Percentiles rank a stretch among this genome's conserved stretches.
phyloP scores from a whole-genome alignment of 92 coral and sea anemone species.

The Ricordea florida region DNA sequence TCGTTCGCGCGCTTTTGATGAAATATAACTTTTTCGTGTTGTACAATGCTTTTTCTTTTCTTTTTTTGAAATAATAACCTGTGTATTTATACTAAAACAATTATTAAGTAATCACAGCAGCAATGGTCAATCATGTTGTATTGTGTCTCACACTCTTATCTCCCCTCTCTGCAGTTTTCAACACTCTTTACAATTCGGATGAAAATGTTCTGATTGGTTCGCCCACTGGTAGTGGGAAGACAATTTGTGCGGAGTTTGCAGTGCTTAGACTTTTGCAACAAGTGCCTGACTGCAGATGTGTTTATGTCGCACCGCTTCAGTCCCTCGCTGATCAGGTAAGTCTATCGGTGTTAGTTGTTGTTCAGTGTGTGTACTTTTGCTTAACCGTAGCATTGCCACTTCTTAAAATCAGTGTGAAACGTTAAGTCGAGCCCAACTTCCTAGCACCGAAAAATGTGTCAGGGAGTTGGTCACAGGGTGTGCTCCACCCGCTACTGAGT shows the following conservation, averaged over 20 bases:
- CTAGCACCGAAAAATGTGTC: too few relatives aligned
- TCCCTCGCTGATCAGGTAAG: slow-evolving; percentile 96
- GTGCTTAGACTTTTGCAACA: slow-evolving; percentile 90
- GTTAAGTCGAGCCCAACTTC: too few relatives aligned
- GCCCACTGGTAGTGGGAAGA: slow-evolving; percentile 98
- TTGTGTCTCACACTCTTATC: background rate
- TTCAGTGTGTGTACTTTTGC: background rate
- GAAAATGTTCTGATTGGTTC: slow-evolving; percentile 98
- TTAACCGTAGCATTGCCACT: too few relatives aligned
- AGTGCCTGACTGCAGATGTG: slow-evolving; percentile 85
- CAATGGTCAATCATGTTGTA: background rate
- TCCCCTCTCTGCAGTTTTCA: slow-evolving; percentile 70
- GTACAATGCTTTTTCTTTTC: too few relatives aligned
- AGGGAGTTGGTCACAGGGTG: too few relatives aligned
- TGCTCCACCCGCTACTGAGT: too few relatives aligned
- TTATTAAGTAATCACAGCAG: too few relatives aligned
- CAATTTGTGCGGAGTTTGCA: slow-evolving; percentile 99
- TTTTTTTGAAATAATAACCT: too few relatives aligned
- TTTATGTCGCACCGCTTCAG: slow-evolving; percentile 94
- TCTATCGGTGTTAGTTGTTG: background rate
- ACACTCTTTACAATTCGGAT: slow-evolving; percentile 93
- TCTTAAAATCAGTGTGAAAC: too few relatives aligned
- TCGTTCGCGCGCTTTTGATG: too few relatives aligned
- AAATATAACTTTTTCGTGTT: too few relatives aligned
- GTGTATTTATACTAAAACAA: too few relatives aligned